Conservation (phyloP, 2,797 vertebrate species). For the Acanthurus leucopareius region DNA sequence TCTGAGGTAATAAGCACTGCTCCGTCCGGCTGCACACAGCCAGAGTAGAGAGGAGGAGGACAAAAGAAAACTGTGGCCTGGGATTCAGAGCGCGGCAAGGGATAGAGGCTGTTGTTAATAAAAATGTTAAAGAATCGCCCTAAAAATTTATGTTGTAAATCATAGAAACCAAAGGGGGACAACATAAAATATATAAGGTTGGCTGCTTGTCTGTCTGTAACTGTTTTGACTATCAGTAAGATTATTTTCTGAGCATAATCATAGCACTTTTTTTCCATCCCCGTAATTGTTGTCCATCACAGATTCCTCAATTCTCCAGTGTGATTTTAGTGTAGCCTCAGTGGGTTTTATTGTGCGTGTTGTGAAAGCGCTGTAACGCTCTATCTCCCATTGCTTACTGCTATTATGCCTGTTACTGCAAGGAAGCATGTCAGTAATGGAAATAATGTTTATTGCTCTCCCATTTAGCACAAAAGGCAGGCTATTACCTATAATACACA, state of each 20-base stretch:
- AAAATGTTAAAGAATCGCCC: constrained; percentile 6
- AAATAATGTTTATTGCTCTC: not conserved
- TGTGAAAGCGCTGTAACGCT: constrained; percentile 1
- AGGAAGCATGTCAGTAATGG: not conserved
- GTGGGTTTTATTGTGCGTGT: constrained; percentile 1
- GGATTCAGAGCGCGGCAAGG: constrained; percentile 33
- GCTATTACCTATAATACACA: not conserved
- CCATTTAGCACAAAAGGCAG: not conserved
- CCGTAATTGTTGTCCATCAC: not conserved
- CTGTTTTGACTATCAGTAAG: not conserved
- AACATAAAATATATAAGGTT: not conserved
- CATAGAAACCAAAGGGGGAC: not conserved
- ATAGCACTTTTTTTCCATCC: not conserved
- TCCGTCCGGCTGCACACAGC: constrained; percentile 37
- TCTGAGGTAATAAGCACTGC: constrained; percentile 50
- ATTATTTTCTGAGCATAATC: not conserved
- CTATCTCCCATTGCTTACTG: not conserved
- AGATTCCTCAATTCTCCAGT: not conserved
- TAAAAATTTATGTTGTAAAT: constrained; percentile 26
- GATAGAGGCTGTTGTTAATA: not conserved
- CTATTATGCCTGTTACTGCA: not conserved
- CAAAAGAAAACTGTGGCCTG: constrained; percentile 12
- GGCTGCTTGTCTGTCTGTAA: not conserved
- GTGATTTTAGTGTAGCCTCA: not conserved
- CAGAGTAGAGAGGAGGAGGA: constrained; percentile 35